Conservation (phyloP, 2,888 invertebrate species). For the Cheilosia grossa region DNA sequence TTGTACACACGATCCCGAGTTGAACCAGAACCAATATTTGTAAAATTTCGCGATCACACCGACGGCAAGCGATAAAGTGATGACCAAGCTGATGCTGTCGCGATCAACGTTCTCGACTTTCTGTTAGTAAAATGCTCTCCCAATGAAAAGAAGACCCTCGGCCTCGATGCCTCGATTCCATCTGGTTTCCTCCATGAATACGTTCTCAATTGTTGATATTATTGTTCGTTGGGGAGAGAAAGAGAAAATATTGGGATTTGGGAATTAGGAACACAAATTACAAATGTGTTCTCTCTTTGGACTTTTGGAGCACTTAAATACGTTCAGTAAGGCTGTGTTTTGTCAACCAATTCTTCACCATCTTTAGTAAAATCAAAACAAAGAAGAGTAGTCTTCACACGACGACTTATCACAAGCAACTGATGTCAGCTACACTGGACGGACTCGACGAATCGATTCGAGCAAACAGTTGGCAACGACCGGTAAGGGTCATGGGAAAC, state of each 20-base stretch:
- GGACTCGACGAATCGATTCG: slow-evolving; percentile 44
- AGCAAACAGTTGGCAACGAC: slow-evolving; percentile 6
- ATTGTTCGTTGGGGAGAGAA: slow-evolving; percentile 47
- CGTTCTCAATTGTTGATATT: slow-evolving; percentile 46
- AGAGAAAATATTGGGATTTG: slow-evolving; percentile 62
- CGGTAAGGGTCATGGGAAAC: slow-evolving; percentile 65
- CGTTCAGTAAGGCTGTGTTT: slow-evolving; percentile 26
- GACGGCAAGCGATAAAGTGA: slow-evolving; percentile 18
- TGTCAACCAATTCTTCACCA: not conserved
- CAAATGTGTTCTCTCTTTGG: slow-evolving; percentile 4
- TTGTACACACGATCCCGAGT: slow-evolving; percentile 39
- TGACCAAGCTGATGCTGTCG: slow-evolving; percentile 54
- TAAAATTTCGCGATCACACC: slow-evolving; percentile 45
- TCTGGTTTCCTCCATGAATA: slow-evolving; percentile 64
- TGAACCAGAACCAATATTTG: slow-evolving; percentile 1
- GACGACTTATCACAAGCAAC: slow-evolving; percentile 59
- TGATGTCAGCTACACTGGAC: slow-evolving; percentile 42
- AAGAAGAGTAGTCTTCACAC: slow-evolving; percentile 44
- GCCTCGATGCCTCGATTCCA: slow-evolving; percentile 39
- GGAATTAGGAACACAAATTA: slow-evolving; percentile 14
- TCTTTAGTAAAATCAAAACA: not conserved
- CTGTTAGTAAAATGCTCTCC: slow-evolving; percentile 64
- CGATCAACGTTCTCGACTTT: slow-evolving; percentile 71
- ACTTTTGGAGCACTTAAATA: not conserved
- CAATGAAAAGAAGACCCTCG: slow-evolving; percentile 57